phyloP scores from a whole-genome alignment of 2,888 invertebrate genomes.

The Asteroscopus sphinx region DNA sequence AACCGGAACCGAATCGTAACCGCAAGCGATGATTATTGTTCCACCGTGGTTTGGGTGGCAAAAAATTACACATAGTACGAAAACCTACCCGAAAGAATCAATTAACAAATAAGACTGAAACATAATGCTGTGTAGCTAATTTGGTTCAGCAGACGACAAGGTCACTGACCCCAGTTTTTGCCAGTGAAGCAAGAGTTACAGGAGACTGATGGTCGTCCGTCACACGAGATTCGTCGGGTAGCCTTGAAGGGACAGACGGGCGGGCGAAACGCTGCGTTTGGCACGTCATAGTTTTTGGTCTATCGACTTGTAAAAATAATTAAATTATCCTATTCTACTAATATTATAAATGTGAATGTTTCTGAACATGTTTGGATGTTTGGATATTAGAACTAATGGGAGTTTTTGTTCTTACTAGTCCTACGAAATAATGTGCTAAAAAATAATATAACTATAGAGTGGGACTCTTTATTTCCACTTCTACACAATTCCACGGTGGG shows the following conservation, averaged over 20 bases:
- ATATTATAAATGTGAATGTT: too few species aligned
- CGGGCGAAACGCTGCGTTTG: conserved; percentile 39
- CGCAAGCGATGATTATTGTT: too few species aligned
- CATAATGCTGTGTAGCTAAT: conserved; percentile 43
- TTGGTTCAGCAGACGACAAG: conserved; percentile 50
- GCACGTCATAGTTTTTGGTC: background rate
- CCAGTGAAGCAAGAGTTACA: conserved; percentile 45
- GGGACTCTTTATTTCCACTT: too few species aligned
- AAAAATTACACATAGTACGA: conserved; percentile 25
- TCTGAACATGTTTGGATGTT: too few species aligned
- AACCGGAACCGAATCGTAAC: background rate
- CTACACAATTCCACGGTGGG: too few species aligned
- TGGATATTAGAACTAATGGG: too few species aligned
- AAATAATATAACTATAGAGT: too few species aligned
- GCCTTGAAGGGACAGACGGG: conserved; percentile 64
- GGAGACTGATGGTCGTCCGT: conserved; percentile 56
- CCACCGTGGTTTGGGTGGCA: conserved; percentile 12
- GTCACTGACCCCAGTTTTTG: conserved; percentile 57
- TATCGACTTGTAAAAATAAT: too few species aligned
- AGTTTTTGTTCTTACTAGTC: too few species aligned
- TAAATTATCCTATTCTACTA: too few species aligned
- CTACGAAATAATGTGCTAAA: too few species aligned
- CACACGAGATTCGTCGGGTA: conserved; percentile 66
- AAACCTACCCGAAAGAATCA: conserved; percentile 15
- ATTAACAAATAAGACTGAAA: conserved; percentile 24